Base-by-base conservation (phyloP, 2,113 vertebrate species). In the Hippocampus comes region DNA sequence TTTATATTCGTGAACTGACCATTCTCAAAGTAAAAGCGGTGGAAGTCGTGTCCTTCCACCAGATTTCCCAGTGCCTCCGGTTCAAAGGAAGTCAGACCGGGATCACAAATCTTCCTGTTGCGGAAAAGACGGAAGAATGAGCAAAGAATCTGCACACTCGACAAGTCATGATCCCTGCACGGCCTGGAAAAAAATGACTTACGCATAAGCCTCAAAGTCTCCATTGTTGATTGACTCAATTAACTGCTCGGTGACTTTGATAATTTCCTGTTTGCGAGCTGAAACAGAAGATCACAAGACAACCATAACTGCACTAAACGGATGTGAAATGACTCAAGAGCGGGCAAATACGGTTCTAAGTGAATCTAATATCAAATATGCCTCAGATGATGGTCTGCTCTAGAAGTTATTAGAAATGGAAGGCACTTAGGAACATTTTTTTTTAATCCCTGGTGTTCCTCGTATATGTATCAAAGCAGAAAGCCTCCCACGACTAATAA, bases 31-130 rank as follows among this genome's bases (percentile, higher is more conserved):
- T 99, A 98, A 91, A 98, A 99, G 71, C 96, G 92, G 74, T 99
- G 96, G 43, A 99, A 99, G 89, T 99, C 97, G 84, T 98, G 98
- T 67, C 97, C 97, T 91, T 99, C 97, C 64, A 99, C 97, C 72
- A 99, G 92, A 86, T 99, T 99, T 49, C 97, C 97, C 88, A 99
- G 78, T 55, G 97, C 97, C 90, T 99, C 97, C 2, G 97, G 97
- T 84, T 98, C 96, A 89, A 99, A 99, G 63, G 96, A 96, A 0
- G 97, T 99, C 78, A 99, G 93, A 68, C 96, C 97, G 41, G 96
- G 97, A 80, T 99, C 96, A 87, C 97, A 99, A 81, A 99, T 97
- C 89, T 99, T 99, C 81, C 97, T 99, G 89, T 68, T 73, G 73
- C 15, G 9, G 2, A 9, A 34, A 38, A 9, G 38, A 61, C 14